A percentile compares a stretch with the other conserved stretches of the same genome.
phyloP scores from a whole-genome alignment of 2,797 vertebrate genomes.

The Coranthus polyacanthus region DNA sequence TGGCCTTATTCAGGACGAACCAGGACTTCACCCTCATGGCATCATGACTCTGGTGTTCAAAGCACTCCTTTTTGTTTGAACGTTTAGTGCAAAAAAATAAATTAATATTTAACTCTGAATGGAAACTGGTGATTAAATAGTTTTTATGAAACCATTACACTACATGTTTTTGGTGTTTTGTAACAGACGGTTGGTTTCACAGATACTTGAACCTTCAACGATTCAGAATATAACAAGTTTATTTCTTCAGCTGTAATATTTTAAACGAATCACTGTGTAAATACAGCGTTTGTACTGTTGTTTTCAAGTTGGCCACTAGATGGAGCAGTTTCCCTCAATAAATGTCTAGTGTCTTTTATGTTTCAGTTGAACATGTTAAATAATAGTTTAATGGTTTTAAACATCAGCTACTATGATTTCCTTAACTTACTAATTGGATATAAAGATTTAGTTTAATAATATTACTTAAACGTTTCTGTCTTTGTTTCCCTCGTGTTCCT shows the following conservation, averaged over 20 bases:
- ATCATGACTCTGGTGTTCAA: slow-evolving; percentile 35
- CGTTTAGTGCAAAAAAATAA: slow-evolving; percentile 15
- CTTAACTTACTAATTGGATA: too few relatives aligned
- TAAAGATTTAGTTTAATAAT: too few relatives aligned
- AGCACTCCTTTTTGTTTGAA: slow-evolving; percentile 67
- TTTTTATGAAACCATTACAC: slow-evolving; percentile 52
- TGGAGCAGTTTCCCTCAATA: background rate
- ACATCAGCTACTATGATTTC: too few relatives aligned
- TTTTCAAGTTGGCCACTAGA: slow-evolving; percentile 33
- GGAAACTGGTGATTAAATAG: slow-evolving; percentile 70
- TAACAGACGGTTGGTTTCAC: background rate
- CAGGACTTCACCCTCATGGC: background rate
- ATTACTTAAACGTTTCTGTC: too few relatives aligned
- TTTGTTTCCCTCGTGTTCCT: too few relatives aligned
- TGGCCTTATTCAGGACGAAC: slow-evolving; percentile 42
- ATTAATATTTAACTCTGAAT: slow-evolving; percentile 55
- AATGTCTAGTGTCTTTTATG: background rate
- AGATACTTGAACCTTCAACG: background rate
- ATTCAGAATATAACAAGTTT: background rate
- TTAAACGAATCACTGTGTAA: background rate
- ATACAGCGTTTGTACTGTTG: background rate
- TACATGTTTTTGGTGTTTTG: slow-evolving; percentile 11
- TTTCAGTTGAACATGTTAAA: background rate
- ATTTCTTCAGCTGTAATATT: background rate
- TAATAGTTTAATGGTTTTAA: too few relatives aligned